These are phyloP conservation scores for Eumerus sabulonum DNA, from an alignment of 2,888 invertebrate species.

Conservation along the genomic window DNA sequence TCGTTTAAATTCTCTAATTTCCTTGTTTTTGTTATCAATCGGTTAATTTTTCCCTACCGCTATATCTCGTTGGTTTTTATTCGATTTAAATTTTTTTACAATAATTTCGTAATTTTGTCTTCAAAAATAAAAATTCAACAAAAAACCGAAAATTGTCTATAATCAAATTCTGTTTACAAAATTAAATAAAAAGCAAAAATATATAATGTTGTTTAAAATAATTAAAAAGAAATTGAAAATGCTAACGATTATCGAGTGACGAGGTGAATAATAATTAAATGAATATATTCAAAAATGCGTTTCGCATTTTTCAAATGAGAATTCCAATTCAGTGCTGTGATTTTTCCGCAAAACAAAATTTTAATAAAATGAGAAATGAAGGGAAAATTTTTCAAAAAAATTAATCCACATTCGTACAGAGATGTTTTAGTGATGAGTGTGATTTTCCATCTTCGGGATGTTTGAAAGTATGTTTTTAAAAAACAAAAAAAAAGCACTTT, in stretches of 20 bases:
- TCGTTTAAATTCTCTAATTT: constrained; percentile 5
- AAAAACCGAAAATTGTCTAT: too few relatives aligned
- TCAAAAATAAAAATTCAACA: too few relatives aligned
- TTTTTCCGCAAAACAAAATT: constrained; percentile 7
- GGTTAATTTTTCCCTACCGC: constrained; percentile 10
- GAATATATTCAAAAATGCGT: constrained; percentile 8
- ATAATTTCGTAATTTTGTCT: background rate
- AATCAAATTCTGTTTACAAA: background rate
- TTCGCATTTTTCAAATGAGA: constrained; percentile 57
- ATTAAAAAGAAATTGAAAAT: constrained; percentile 24
- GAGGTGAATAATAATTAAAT: constrained; percentile 39
- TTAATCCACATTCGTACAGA: constrained; percentile 8
- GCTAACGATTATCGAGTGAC: constrained; percentile 52
- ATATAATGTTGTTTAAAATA: background rate
- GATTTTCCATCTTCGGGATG: constrained; percentile 4
- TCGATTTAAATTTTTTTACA: constrained; percentile 6
- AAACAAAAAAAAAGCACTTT: too few relatives aligned
- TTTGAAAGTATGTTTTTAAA: too few relatives aligned
- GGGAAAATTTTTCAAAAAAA: background rate
- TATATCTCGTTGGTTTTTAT: constrained; percentile 2
- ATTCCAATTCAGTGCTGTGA: constrained; percentile 32
- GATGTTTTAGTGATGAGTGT: constrained; percentile 1
- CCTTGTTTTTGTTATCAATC: constrained; percentile 11
- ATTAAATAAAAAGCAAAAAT: constrained; percentile 15
- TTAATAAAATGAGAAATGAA: constrained; percentile 42